Conservation (phyloP, 2,797 vertebrate species). For the Novumbra hubbsi region DNA sequence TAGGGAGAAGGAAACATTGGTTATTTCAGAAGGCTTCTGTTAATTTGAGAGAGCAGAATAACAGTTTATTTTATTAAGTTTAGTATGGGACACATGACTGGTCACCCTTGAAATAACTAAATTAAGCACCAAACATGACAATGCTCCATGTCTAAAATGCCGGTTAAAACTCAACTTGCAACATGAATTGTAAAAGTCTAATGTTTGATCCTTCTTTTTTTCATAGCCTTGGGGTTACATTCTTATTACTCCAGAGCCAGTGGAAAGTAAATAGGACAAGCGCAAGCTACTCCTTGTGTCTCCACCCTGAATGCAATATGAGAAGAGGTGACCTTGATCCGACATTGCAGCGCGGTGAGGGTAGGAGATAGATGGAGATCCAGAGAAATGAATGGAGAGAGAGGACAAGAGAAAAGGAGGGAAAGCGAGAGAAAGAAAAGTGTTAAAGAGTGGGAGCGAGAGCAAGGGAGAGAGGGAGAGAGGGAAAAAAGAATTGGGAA, state of each 20-base stretch:
- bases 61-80: neutral
- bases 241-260: neutral
- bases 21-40: neutral
- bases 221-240: constrained; percentile 25
- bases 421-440: constrained; percentile 13
- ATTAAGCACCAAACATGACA: neutral
- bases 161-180: neutral
- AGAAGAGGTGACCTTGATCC: constrained; percentile 16
- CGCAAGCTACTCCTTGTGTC: neutral
- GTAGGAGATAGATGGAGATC: neutral
- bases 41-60: neutral
- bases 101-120: no score
- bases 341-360: constrained; percentile 3
- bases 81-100: neutral
- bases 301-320: neutral
- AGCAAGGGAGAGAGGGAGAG: neutral
- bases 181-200: constrained; percentile 6
- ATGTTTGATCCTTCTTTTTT: constrained; percentile 18
- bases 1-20: constrained; percentile 29
- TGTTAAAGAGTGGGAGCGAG: constrained; percentile 17
- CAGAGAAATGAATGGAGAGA: neutral
- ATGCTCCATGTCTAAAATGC: neutral
- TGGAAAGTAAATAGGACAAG: neutral
- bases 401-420: constrained; percentile 15
- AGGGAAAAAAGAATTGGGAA: constrained; percentile 28